These are phyloP conservation scores for Mercenaria mercenaria DNA, from an alignment of 1,140 invertebrate species.

Conservation along the genomic window DNA sequence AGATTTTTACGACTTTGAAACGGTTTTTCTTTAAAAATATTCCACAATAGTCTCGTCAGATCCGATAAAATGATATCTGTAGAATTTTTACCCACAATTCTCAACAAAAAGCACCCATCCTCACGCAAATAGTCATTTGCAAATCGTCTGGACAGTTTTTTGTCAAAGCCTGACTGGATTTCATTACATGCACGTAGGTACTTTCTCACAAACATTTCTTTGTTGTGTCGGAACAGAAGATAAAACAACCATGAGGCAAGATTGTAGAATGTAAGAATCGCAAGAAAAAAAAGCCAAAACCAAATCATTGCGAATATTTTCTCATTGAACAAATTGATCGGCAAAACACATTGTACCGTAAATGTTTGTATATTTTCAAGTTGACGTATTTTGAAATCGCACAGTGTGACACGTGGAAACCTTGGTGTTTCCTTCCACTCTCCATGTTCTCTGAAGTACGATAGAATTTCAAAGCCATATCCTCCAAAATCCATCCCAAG, in stretches of 20 bases:
- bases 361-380: slow-evolving; percentile 83
- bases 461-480: slow-evolving; percentile 85
- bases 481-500: slow-evolving; percentile 85
- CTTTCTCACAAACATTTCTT: slow-evolving; percentile 81
- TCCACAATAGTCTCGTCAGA: slow-evolving; percentile 81
- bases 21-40: slow-evolving; percentile 65
- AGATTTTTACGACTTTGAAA: slow-evolving; percentile 15
- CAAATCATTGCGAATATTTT: slow-evolving; percentile 86
- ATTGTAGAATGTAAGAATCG: slow-evolving; percentile 84
- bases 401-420: slow-evolving; percentile 87
- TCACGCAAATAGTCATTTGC: slow-evolving; percentile 70
- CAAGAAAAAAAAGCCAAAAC: slow-evolving; percentile 80
- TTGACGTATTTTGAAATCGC: slow-evolving; percentile 87
- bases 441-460: slow-evolving; percentile 81
- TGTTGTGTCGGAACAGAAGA: slow-evolving; percentile 73
- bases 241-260: slow-evolving; percentile 81
- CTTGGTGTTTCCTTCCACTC: slow-evolving; percentile 82
- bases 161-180: slow-evolving; percentile 57
- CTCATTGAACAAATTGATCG: slow-evolving; percentile 88
- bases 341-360: slow-evolving; percentile 87
- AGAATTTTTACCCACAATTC: slow-evolving; percentile 81
- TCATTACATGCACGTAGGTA: slow-evolving; percentile 79
- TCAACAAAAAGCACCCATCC: slow-evolving; percentile 79
- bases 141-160: slow-evolving; percentile 67
- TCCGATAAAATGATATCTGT: slow-evolving; percentile 82